Conservation (phyloP, 2,888 invertebrate genomes). For the Zeuzera pyrina region DNA sequence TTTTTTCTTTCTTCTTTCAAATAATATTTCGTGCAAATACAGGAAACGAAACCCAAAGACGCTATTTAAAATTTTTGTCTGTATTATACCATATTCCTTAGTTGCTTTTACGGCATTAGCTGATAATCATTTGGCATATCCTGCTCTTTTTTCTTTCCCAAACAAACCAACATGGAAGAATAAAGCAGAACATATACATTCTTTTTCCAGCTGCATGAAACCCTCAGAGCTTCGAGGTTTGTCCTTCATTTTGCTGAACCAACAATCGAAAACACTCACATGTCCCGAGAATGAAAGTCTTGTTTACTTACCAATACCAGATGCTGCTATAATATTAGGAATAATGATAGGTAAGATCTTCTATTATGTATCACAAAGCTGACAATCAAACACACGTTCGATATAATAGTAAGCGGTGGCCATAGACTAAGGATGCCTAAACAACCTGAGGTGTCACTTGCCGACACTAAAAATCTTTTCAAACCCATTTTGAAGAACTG, state of each 20-base stretch:
- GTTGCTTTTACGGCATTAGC: neutral
- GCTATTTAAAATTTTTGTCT: no score
- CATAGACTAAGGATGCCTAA: no score
- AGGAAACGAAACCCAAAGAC: no score
- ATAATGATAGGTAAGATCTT: slow-evolving; percentile 35
- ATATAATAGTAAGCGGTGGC: neutral
- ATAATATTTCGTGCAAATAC: no score
- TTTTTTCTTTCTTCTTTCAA: no score
- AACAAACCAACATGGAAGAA: neutral
- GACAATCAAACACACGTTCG: neutral
- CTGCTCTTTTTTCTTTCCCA: neutral
- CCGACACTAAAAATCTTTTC: no score
- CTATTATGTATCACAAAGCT: neutral
- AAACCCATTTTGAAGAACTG: no score
- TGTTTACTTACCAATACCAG: slow-evolving; percentile 14
- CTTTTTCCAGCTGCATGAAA: slow-evolving; percentile 28
- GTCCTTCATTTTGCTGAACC: slow-evolving; percentile 24
- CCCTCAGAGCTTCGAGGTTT: slow-evolving; percentile 29
- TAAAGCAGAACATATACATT: neutral
- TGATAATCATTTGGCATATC: neutral
- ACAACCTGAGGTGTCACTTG: no score
- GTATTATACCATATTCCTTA: no score
- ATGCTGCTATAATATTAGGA: slow-evolving; percentile 33
- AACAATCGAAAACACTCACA: slow-evolving; percentile 17
- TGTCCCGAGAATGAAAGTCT: slow-evolving; percentile 22